phyloP scores from a whole-genome alignment of 2,113 vertebrate genomes.

The human (Homo sapiens) region GRCh38 chrX:113742501-113743000 shows the following conservation, averaged over 20 bases:
- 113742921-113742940: background rate
- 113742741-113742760: background rate
- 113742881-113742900: background rate
- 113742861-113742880: background rate
- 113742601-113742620: constrained; percentile 4
- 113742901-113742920: background rate
- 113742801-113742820: background rate
- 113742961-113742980: background rate
- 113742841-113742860: background rate
- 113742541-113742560: background rate
- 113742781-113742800: background rate
- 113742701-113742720: background rate
- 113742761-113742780: background rate
- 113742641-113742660: background rate
- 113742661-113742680: background rate
- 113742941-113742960: background rate
- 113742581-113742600: background rate
- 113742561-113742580: background rate
- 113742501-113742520: background rate
- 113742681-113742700: background rate
- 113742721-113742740: background rate
- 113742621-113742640: background rate
- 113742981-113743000: background rate
- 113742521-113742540: background rate
- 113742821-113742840: constrained; percentile 17